Evolutionary conservation across 2,888 invertebrate species (phyloP).

Genomic region (Aradus depressus): DNA sequence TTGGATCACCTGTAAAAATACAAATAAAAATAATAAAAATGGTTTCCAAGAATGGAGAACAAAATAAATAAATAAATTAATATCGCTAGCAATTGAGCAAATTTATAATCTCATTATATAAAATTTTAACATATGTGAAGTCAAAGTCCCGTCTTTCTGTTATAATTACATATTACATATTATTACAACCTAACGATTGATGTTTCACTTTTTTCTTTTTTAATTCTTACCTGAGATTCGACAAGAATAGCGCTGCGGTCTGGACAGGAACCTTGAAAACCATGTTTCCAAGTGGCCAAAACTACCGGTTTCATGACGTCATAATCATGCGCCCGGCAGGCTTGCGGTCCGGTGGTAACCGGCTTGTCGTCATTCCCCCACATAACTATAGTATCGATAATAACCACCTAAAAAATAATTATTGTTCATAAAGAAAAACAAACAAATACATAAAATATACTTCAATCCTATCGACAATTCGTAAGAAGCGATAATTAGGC

Average conservation of each 20-base stretch:
- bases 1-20: constrained; percentile 61
- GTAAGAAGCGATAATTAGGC: too few species aligned
- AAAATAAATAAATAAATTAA: neutral
- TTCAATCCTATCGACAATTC: too few species aligned
- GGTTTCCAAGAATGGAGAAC: neutral
- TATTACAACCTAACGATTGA: too few species aligned
- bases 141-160: too few species aligned
- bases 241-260: constrained; percentile 82
- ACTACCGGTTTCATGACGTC: constrained; percentile 89
- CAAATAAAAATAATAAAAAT: neutral
- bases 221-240: constrained; percentile 60
- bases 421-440: neutral
- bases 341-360: constrained; percentile 53
- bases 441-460: too few species aligned
- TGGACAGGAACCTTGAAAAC: constrained; percentile 89
- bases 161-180: too few species aligned
- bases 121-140: too few species aligned
- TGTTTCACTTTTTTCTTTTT: too few species aligned
- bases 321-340: constrained; percentile 80
- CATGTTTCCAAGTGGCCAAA: constrained; percentile 87
- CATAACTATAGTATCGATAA: constrained; percentile 78
- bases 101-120: neutral
- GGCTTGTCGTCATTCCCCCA: constrained; percentile 69
- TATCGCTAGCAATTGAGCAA: neutral
- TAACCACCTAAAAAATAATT: constrained; percentile 57